Base-by-base conservation (phyloP, 2,113 vertebrate genomes). In the Anguilla japonica region DNA sequence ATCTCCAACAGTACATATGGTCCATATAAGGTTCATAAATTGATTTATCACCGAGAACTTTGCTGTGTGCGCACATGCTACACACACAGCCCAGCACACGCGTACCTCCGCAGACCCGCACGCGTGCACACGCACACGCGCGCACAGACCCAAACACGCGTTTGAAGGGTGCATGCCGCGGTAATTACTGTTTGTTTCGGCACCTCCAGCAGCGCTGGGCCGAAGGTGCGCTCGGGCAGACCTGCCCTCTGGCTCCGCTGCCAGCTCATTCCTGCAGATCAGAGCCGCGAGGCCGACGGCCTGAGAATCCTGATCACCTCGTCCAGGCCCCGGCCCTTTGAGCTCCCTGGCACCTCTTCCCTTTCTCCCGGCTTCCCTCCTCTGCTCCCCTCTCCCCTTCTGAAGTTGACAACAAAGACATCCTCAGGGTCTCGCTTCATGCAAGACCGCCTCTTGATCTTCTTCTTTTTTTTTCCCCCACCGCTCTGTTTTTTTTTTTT, bases 351-450 rank as follows among this genome's bases (percentile, higher is more conserved):
- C 98, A 99, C 99, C 98, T 97, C 98, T 97, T 53, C 96, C 98
- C 97, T 97, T 98, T 99, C 98, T 99, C 98, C 98, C 97, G 98
- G 98, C 97, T 98, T 34, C 98, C 97, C 97, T 98, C 98, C 97
- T 98, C 97, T 97, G 98, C 98, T 98, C 96, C 98, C 97, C 97
- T 98, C 97, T 98, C 98, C 97, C 97, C 98, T 99, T 99, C 97
- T 98, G 98, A 99, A 99, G 98, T 99, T 99, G 98, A 99, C 98
- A 99, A 99, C 98, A 99, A 99, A 99, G 98, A 99, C 97, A 98
- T 99, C 98, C 98, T 99, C 98, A 95, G 98, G 98, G 98, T 97
- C 98, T 96, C 98, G 97, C 98, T 99, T 99, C 98, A 99, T 99
- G 98, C 99, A 96, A 98, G 98, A 97, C 98, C 98, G 93, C 96